Evolutionary conservation across 2,797 vertebrate genomes (phyloP).

Genomic region (Tauraco hartlaubi): DNA sequence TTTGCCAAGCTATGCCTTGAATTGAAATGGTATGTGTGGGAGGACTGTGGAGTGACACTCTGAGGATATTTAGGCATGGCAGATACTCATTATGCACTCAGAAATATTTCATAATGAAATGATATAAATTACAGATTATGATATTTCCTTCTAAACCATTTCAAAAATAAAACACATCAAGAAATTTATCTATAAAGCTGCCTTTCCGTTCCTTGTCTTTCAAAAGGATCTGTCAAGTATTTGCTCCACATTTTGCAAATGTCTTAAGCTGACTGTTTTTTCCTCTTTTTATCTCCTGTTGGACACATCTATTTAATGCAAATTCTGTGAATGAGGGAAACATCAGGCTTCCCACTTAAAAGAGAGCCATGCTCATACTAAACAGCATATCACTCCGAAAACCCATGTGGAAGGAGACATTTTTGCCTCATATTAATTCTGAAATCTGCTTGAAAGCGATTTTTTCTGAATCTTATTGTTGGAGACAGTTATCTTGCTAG

Average conservation of each 20-base stretch:
- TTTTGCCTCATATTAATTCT: slow-evolving; percentile 31
- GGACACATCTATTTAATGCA: slow-evolving; percentile 36
- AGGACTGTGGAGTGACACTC: slow-evolving; percentile 43
- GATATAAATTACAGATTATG: slow-evolving; percentile 1
- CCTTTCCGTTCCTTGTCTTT: slow-evolving; percentile 13
- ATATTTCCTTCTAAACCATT: not conserved
- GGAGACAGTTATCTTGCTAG: not conserved
- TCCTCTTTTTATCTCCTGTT: not conserved
- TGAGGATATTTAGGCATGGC: not conserved
- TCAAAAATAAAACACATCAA: slow-evolving; percentile 7
- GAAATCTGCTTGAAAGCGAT: slow-evolving; percentile 12
- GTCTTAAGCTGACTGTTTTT: not conserved
- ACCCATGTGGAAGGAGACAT: not conserved
- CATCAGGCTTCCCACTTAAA: slow-evolving; percentile 13
- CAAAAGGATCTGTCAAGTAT: not conserved
- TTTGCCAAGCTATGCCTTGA: slow-evolving; percentile 7
- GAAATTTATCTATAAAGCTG: not conserved
- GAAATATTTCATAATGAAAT: slow-evolving; percentile 53
- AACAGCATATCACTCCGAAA: slow-evolving; percentile 32
- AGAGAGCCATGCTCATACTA: not conserved
- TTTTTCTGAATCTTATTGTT: not conserved
- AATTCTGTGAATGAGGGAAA: slow-evolving; percentile 10
- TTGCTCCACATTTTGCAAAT: not conserved
- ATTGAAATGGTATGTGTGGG: slow-evolving; percentile 15
- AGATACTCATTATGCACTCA: slow-evolving; percentile 49